phyloP scores from a whole-genome alignment of 2,888 invertebrate genomes.

The Phania funesta region DNA sequence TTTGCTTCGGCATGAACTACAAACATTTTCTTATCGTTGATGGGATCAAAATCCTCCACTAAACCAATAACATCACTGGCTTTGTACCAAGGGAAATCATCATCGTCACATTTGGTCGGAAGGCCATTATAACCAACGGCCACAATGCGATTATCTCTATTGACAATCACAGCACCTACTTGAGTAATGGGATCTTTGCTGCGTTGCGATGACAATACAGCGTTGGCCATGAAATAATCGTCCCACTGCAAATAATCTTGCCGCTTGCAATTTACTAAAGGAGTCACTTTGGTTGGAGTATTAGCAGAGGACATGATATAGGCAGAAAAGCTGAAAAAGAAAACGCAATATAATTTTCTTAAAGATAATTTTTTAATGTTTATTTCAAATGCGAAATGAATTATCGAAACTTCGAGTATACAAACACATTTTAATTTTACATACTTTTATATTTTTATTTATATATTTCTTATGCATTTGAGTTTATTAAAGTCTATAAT shows the following conservation, averaged over 20 bases:
- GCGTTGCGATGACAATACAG: slow-evolving; percentile 93
- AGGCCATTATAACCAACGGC: slow-evolving; percentile 98
- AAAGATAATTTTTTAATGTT: not conserved
- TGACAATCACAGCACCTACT: slow-evolving; percentile 97
- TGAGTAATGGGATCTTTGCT: slow-evolving; percentile 97
- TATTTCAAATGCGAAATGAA: too few species aligned
- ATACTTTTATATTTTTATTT: too few species aligned
- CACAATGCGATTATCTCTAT: slow-evolving; percentile 91
- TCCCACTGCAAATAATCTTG: slow-evolving; percentile 89
- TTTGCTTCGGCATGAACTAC: slow-evolving; percentile 99
- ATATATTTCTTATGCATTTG: too few species aligned
- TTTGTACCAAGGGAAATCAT: slow-evolving; percentile 94
- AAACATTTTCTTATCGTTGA: slow-evolving; percentile 91
- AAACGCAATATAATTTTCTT: not conserved
- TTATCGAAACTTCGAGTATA: too few species aligned
- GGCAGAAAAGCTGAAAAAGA: not conserved
- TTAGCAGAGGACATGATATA: not conserved
- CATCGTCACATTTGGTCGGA: slow-evolving; percentile 94
- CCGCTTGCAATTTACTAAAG: slow-evolving; percentile 81
- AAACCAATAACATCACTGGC: slow-evolving; percentile 60
- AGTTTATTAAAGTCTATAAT: too few species aligned
- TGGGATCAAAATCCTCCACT: slow-evolving; percentile 76
- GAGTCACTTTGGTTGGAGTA: not conserved
- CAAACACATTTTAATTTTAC: too few species aligned
- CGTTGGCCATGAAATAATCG: slow-evolving; percentile 97